Base-by-base conservation (phyloP, 2,113 vertebrate genomes). In the Eidolon helvum region DNA sequence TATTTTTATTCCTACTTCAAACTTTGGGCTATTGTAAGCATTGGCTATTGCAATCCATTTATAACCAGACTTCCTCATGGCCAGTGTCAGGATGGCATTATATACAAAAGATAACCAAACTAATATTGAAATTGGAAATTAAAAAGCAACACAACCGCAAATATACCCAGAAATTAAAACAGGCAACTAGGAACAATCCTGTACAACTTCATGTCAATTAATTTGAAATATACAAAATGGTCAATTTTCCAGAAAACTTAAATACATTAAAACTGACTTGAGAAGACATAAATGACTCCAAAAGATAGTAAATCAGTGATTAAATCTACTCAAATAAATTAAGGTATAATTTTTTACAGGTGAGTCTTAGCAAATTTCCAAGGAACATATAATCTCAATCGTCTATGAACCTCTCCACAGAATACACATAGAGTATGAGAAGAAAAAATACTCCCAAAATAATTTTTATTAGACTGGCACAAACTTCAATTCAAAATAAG, bases 321-420 rank as follows among this genome's bases (percentile, higher is more conserved):
- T 79, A 82, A 38, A 71, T 43, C 66, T 77, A 86, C 19, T 22
- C 45, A 89, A 68, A 75, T 66, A 61, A 96, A 93, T 74, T 85
- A 85, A 66, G 69, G 14, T 85, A 85, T 38, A 45, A 35, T 61
- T 94, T 92, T 66, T 79, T 80, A 90, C 4, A 86, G 22, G 11
- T 45, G 50, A 80, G 4, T 53, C 30, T 93, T 78, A 78, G 16
- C n/a, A 96, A 78, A 78, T 93, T 96, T 95, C 63, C 30, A 78
- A 15, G n/a, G 38, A 65, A 79, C 6, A 7, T 22, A 69, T 61
- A 79, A 35, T 90, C 33, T 43, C 43, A 80, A 18, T 68, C 0
- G 19, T 66, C 65, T 48, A 68, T 18, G 45, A 80, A 80, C 48
- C 59, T 33, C 86, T 94, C 59, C 43, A 85, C n/a, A 90, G 71